A percentile compares a stretch with the other conserved stretches of the same genome.
Conservation (phyloP, 1,140 invertebrate species). For the Drusus annulatus region DNA sequence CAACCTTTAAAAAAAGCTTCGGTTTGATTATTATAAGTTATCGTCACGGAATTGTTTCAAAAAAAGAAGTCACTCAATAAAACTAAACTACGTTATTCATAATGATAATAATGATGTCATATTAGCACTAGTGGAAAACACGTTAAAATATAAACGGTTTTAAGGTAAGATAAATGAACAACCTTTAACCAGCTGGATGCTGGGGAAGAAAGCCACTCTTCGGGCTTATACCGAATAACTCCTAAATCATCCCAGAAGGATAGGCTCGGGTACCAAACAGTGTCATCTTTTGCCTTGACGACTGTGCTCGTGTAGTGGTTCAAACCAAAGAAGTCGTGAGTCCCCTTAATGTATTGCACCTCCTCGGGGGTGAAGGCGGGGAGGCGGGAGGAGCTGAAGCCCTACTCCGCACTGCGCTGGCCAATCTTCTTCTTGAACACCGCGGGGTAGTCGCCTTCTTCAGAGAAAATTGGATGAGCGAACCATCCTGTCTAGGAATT, state of each 20-base stretch:
- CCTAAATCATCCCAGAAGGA: constrained; percentile 71
- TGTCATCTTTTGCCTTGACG: constrained; percentile 64
- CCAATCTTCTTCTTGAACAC: constrained; percentile 73
- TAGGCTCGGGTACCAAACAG: constrained; percentile 62
- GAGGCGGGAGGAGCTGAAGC: constrained; percentile 72
- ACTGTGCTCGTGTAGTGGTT: constrained; percentile 74
- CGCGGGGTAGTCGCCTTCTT: constrained; percentile 76
- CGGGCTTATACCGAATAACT: constrained; percentile 67
- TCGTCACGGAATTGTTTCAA: background rate
- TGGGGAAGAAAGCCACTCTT: constrained; percentile 63
- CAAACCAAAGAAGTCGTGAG: constrained; percentile 76
- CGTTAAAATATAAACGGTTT: background rate
- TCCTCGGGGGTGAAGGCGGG: constrained; percentile 73
- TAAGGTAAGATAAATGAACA: background rate
- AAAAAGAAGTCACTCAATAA: background rate
- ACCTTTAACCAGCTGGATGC: constrained; percentile 70
- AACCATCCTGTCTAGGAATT: constrained; percentile 73
- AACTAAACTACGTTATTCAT: too few species aligned
- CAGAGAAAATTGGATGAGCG: constrained; percentile 74
- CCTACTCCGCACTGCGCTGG: constrained; percentile 72
- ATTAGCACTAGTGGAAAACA: background rate
- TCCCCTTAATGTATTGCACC: constrained; percentile 72
- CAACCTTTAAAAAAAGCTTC: too few species aligned
- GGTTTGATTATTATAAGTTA: too few species aligned
- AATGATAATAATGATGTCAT: too few species aligned